These are phyloP conservation scores for Paracentrotus lividus DNA, from an alignment of 53 echinoderm and acorn worm species.

Conservation along the genomic window DNA sequence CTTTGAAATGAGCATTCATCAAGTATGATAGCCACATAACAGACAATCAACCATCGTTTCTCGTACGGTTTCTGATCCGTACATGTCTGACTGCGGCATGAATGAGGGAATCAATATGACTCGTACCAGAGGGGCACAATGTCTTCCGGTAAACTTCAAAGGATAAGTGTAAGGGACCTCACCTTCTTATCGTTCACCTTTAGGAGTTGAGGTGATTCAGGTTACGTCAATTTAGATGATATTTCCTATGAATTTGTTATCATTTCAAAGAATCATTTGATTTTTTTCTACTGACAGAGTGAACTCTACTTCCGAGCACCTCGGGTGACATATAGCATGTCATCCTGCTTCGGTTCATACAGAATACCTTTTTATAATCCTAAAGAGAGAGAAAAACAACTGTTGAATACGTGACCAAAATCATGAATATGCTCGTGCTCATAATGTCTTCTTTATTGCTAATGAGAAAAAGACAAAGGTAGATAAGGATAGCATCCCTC, in stretches of 20 bases:
- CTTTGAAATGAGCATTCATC: too few species aligned
- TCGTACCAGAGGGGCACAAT: not conserved
- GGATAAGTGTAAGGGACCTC: not conserved
- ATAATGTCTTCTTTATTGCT: not conserved
- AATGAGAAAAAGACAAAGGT: not conserved
- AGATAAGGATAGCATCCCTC: not conserved
- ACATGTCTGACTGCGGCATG: too few species aligned
- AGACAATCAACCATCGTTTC: too few species aligned
- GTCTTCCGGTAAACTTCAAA: conserved; percentile 36
- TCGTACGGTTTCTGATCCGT: too few species aligned
- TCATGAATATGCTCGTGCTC: not conserved
- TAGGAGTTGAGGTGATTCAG: conserved; percentile 26
- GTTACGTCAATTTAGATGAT: conserved; percentile 16
- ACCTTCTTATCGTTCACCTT: not conserved
- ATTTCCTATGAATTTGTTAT: not conserved
- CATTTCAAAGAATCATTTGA: not conserved
- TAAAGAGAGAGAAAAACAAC: not conserved
- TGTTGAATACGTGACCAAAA: not conserved
- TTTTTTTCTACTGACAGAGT: not conserved
- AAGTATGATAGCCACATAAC: too few species aligned
- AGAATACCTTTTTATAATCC: not conserved
- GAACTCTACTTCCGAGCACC: not conserved
- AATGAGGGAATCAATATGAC: not conserved
- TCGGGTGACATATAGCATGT: not conserved
- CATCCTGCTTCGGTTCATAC: not conserved